A percentile compares a stretch with the other conserved stretches of the same genome.
These are phyloP conservation scores for Hypena proboscidalis DNA, from an alignment of 2,888 invertebrate genomes.

Conservation along the genomic window DNA sequence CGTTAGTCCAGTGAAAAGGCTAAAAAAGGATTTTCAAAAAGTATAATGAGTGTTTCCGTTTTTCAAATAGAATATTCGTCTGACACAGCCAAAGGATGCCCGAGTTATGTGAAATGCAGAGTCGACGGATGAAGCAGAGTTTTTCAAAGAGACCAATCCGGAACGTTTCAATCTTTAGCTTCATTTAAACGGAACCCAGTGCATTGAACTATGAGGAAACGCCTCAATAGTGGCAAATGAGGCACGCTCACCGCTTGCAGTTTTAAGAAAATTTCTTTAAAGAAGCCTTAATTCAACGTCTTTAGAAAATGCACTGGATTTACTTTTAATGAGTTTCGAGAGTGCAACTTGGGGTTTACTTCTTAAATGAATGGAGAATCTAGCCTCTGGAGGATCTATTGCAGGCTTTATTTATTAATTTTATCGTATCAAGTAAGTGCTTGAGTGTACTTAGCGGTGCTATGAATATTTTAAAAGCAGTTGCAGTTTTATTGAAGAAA, in stretches of 20 bases:
- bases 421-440: slow-evolving; percentile 30
- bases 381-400: slow-evolving; percentile 49
- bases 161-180: slow-evolving; percentile 64
- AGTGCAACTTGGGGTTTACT: slow-evolving; percentile 78
- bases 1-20: no score
- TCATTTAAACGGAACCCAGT: slow-evolving; percentile 65
- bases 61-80: slow-evolving; percentile 17
- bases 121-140: slow-evolving; percentile 38
- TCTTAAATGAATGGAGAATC: slow-evolving; percentile 73
- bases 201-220: slow-evolving; percentile 66
- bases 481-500: slow-evolving; percentile 3
- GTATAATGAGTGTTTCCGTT: slow-evolving; percentile 12
- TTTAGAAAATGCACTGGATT: slow-evolving; percentile 82
- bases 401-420: slow-evolving; percentile 53
- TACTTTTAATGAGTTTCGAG: slow-evolving; percentile 84
- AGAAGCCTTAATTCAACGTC: slow-evolving; percentile 79
- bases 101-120: slow-evolving; percentile 40
- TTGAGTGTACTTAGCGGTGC: slow-evolving; percentile 4
- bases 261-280: slow-evolving; percentile 79
- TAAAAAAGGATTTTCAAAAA: no score
- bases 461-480: not conserved
- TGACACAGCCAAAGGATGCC: slow-evolving; percentile 29
- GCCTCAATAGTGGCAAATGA: slow-evolving; percentile 82
- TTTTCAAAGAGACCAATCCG: slow-evolving; percentile 56
- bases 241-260: slow-evolving; percentile 73